A percentile compares a stretch with the other conserved stretches of the same genome.
Evolutionary conservation across 2,113 vertebrate genomes (phyloP).

Genomic region (Urocolius indicus): DNA sequence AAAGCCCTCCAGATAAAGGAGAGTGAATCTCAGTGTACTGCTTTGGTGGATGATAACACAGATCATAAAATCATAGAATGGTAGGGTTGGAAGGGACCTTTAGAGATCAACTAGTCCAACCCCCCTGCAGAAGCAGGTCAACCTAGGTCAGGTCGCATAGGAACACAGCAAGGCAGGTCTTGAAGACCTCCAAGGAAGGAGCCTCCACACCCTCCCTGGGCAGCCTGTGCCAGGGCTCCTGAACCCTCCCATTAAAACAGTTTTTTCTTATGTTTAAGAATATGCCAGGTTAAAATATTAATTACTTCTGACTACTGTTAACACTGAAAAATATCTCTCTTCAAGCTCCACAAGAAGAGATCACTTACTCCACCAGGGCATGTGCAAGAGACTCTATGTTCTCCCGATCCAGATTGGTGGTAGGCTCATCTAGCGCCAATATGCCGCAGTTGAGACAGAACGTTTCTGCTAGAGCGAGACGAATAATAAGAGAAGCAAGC

Average conservation of each 20-base stretch:
- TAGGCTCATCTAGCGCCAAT: slow-evolving; percentile 94
- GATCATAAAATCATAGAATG: too few relatives aligned
- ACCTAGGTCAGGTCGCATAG: too few relatives aligned
- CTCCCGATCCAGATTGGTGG: slow-evolving; percentile 95
- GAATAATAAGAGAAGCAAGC: slow-evolving; percentile 95
- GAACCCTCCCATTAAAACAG: too few relatives aligned
- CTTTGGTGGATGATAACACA: neutral
- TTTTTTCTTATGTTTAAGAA: too few relatives aligned
- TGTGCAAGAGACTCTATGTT: slow-evolving; percentile 97
- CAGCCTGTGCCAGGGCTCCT: too few relatives aligned
- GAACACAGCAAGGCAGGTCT: too few relatives aligned
- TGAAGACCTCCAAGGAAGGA: too few relatives aligned
- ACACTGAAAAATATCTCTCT: neutral
- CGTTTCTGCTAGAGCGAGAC: slow-evolving; percentile 93
- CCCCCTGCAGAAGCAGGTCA: too few relatives aligned
- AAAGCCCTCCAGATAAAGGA: neutral
- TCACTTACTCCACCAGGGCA: slow-evolving; percentile 94
- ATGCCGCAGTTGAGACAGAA: slow-evolving; percentile 98
- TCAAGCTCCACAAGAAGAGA: neutral
- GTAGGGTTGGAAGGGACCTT: too few relatives aligned
- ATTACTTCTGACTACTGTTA: neutral
- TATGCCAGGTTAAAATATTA: neutral
- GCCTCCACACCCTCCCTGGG: too few relatives aligned
- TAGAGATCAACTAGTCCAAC: too few relatives aligned
- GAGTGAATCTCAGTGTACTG: neutral